These are phyloP conservation scores for Eupeodes luniger DNA, from an alignment of 2,888 invertebrate species.

Conservation along the genomic window DNA sequence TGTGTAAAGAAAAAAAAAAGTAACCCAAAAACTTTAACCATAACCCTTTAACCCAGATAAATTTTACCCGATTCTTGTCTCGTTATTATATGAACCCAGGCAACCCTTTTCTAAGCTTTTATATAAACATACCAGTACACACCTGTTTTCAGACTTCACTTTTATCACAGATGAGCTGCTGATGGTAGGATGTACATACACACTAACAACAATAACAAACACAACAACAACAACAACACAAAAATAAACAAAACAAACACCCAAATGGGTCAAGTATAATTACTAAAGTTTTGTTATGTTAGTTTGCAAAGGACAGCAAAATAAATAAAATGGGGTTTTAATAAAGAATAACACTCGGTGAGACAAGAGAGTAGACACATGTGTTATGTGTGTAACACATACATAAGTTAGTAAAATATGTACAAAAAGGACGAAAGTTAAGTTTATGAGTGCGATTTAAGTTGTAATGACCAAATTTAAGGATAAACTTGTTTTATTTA, in stretches of 20 bases:
- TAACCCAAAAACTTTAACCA: conserved; percentile 58
- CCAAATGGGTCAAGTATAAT: conserved; percentile 62
- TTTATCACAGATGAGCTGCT: conserved; percentile 7
- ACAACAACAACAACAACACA: conserved; percentile 4
- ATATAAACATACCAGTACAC: conserved; percentile 4
- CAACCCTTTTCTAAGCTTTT: conserved; percentile 12
- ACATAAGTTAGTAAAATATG: too few relatives aligned
- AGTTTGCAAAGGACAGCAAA: conserved; percentile 28
- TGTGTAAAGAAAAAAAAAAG: not conserved
- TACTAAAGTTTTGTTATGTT: conserved; percentile 46
- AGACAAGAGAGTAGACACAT: not conserved
- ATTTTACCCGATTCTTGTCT: conserved; percentile 15
- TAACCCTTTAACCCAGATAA: conserved; percentile 57
- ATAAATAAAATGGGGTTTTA: conserved; percentile 2
- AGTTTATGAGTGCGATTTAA: too few relatives aligned
- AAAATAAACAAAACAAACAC: conserved; percentile 3
- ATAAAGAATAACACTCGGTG: conserved; percentile 22
- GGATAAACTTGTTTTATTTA: too few relatives aligned
- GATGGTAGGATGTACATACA: too few relatives aligned
- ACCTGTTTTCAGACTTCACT: conserved; percentile 26
- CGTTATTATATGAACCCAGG: conserved; percentile 26
- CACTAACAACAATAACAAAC: too few relatives aligned
- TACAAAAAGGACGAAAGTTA: too few relatives aligned
- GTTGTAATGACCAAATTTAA: too few relatives aligned
- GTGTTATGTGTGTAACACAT: not conserved